Evolutionary conservation across 2,113 vertebrate species (phyloP), one percentile per base, ranked within the genome.

Genomic region (Canis aureus): DNA sequence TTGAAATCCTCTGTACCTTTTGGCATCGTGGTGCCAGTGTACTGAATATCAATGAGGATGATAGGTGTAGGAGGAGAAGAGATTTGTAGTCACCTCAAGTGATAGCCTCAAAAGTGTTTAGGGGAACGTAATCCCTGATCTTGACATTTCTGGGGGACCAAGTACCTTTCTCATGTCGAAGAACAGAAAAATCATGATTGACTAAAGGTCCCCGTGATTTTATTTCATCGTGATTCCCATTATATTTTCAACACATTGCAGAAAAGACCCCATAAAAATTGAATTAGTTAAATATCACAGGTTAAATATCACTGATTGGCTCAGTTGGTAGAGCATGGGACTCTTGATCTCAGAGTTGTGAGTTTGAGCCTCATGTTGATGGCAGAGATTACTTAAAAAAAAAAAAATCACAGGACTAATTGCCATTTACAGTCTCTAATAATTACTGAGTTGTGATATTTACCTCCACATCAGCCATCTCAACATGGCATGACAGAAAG

Each of bases 121-220:
- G 16, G 29, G 57, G 29, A 43, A 35, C 7, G 60, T 62, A 78
- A 49, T 78, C 29, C 15, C n/a, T n/a, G 20, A 49, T 27, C 60
- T 66, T 81, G 76, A 85, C 29, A 83, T 29, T 91, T 85, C 62
- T 53, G 60, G 19, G 25, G 25, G 79, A 67, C 25, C 13, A 8
- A 6, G 27, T 79, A 51, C 38, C 17, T 93, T 84, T 83, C 9
- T 89, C n/a, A 55, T 27, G 25, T 67, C 16, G 17, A 67, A 71
- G 38, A 84, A 22, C 60, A 79, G 69, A 71, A 96, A 93, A 95
- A n/a, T 12, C 22, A 86, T 79, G 51, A 67, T 85, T 90, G 53
- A 89, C 51, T 6, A 38, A 76, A 6, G 23, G 69, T 74, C 11
- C 53, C 53, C 5, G 16, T 60, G 6, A 69, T 13, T 79, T 79